Evolutionary conservation across 2,113 vertebrate genomes (phyloP).

Genomic region (Nannospalax galili): DNA sequence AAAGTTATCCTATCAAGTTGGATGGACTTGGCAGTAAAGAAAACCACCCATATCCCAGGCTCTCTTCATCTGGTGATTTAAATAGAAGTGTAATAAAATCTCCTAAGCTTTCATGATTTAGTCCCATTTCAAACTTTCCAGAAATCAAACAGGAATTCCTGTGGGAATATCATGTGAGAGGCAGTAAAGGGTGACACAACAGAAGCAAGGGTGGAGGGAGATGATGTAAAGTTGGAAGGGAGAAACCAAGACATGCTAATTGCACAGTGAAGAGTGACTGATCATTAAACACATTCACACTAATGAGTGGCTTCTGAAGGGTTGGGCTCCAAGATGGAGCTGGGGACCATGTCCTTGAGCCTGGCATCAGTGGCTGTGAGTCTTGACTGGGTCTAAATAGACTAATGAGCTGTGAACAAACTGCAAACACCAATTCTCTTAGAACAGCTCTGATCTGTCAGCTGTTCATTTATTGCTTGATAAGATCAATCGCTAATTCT

Average conservation of each 20-base stretch:
- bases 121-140: constrained; percentile 57
- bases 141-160: constrained; percentile 48
- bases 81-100: constrained; percentile 62
- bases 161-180: constrained; percentile 22
- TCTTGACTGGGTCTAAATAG: background rate
- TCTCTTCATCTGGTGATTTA: constrained; percentile 57
- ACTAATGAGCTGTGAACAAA: background rate
- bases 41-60: constrained; percentile 33
- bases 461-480: background rate
- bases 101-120: constrained; percentile 33
- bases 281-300: background rate
- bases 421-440: background rate
- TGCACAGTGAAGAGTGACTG: background rate
- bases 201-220: background rate
- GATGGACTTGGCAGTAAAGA: constrained; percentile 61
- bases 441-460: background rate
- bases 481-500: background rate
- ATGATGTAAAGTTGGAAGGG: background rate
- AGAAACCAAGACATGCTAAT: background rate
- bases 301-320: background rate
- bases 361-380: background rate
- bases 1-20: constrained; percentile 44
- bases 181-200: background rate
- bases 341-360: background rate
- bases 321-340: background rate